Evolutionary conservation across 2,888 invertebrate species (phyloP), one percentile per base, ranked within the genome.

Genomic region (Tachina fera): DNA sequence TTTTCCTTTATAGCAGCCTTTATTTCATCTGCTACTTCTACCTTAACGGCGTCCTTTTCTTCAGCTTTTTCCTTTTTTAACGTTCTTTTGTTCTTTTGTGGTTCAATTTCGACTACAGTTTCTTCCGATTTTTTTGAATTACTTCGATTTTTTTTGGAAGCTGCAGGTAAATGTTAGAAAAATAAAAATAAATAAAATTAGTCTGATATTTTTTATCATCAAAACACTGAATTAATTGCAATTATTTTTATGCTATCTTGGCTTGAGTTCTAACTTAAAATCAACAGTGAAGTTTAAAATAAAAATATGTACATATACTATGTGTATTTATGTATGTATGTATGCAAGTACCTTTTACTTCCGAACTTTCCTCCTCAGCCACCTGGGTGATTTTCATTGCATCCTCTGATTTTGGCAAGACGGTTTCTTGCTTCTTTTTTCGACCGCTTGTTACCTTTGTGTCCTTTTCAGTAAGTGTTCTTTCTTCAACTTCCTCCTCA

Each of bases 51-150:
- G 2, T 75, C 43, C 31, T 49, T 78, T 75, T 74, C 14, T n/a
- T 65, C 45, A 47, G 75, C 56, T 10, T 80, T 87, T 41, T 87
- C 88, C 43, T 87, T 89, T 19, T 86, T 87, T 0, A 51, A 61
- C 14, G 65, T 67, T 71, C 78, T 63, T 13, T 61, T 84, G 41
- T 58, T 68, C 60, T 76, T 81, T 2, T 82, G 63, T 16, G 87
- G 67, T 49, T 87, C 87, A 47, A 61, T 75, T n/a, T 58, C 63
- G 11, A 19, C 61, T 13, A 16, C 9, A 45, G 5, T 84, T 39
- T 76, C 71, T 3, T 83, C 41, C n/a, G 83, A 87, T 72, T 87
- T 88, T n/a, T 84, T 19, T 9, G 87, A 81, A 11, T 87, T 88
- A 67, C 58, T 88, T 2, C 81, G 53, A 16, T 87, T 87, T 11